Conservation (phyloP, 2,797 vertebrate species). For the Catharus ustulatus region DNA sequence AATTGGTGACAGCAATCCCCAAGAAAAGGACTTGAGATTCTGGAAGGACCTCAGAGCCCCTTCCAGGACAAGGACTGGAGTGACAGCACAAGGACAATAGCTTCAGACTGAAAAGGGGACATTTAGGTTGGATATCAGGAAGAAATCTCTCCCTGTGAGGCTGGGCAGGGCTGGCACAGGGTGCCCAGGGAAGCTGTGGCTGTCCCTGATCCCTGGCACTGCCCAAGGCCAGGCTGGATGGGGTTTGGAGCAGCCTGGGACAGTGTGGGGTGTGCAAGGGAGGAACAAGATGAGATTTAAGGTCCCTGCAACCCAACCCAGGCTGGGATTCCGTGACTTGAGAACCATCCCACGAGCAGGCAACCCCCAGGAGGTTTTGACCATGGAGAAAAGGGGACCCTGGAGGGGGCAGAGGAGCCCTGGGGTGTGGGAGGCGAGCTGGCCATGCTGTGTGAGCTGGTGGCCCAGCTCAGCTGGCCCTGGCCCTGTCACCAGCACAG, state of each 20-base stretch:
- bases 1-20: neutral
- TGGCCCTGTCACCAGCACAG: neutral
- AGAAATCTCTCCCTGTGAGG: neutral
- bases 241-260: accelerated
- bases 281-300: neutral
- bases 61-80: neutral
- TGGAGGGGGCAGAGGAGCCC: accelerated
- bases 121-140: neutral
- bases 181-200: neutral
- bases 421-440: accelerated
- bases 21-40: neutral
- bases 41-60: neutral
- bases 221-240: accelerated
- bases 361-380: neutral
- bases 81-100: neutral
- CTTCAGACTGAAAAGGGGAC: neutral
- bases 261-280: neutral
- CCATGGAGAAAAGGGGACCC: accelerated
- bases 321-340: neutral
- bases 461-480: neutral
- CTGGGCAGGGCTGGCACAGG: no score
- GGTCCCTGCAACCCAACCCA: neutral
- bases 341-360: neutral
- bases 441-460: accelerated
- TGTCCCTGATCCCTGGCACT: neutral